Evolutionary conservation across 2,113 vertebrate genomes (phyloP).

Genomic region (Dromaius novaehollandiae): DNA sequence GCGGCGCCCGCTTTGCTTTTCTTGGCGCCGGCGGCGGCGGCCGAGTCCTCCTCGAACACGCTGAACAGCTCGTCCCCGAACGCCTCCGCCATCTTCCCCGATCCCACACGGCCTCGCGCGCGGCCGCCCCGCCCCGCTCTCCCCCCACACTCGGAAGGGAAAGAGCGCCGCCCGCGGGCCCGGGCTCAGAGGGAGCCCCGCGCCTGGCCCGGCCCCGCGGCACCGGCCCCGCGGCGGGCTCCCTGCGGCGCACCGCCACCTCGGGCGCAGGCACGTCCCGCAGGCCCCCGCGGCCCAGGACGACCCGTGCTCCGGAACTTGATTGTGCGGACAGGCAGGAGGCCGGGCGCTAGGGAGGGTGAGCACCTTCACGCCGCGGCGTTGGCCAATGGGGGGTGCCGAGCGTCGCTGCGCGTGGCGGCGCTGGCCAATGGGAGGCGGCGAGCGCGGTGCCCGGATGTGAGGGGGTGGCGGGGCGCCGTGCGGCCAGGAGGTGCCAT

Average conservation of each 20-base stretch:
- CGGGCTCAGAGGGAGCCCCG: fast-evolving
- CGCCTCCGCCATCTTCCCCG: slow-evolving; percentile 85
- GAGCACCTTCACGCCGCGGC: fast-evolving
- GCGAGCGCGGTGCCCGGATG: neutral
- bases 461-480: no score
- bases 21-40: slow-evolving; percentile 35
- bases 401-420: fast-evolving
- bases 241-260: neutral
- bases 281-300: fast-evolving
- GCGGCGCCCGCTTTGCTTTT: slow-evolving; percentile 56
- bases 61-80: slow-evolving; percentile 94
- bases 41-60: slow-evolving; percentile 90
- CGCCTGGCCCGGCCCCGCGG: fast-evolving
- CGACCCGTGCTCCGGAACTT: neutral
- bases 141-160: neutral
- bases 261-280: fast-evolving
- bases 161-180: fast-evolving
- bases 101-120: slow-evolving; percentile 2
- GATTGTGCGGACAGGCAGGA: fast-evolving
- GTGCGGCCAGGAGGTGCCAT: slow-evolving; percentile 25
- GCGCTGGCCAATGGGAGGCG: neutral
- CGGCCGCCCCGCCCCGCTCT: no score
- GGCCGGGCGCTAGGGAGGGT: fast-evolving
- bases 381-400: neutral
- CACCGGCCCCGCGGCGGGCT: neutral